Evolutionary conservation across 2,797 vertebrate genomes (phyloP), one percentile per base, ranked within the genome.

Genomic region (Onychomys leucogaster): DNA sequence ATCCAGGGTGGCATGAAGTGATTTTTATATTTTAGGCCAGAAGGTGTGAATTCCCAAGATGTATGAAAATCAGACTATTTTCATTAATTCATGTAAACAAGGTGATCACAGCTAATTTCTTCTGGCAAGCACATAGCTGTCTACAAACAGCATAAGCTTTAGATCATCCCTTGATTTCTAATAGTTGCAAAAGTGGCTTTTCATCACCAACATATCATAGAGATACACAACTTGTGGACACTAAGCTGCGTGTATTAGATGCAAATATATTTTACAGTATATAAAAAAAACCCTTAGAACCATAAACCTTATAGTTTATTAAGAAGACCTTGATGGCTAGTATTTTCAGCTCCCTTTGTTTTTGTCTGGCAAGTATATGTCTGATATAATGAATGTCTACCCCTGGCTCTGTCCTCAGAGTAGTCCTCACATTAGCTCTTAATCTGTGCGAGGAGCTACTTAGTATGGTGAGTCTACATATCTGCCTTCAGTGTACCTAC

Each of bases 81-180:
- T 84, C 5, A 37, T 71, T 87, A 43, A 95, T 49, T 83, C n/a
- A 19, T 67, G 6, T 87, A 90, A 93, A 81, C 46, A 88, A 63
- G 29, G 21, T 34, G 69, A 41, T 73, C 29, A 3, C 32, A 94
- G 59, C 10, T 69, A 34, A 93, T 77, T 81, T 90, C 23, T 87
- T 81, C 52, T 76, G 57, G 59, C 55, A 94, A 92, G 27, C n/a
- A 43, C 34, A 61, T 85, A 83, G 29, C 41, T 78, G 69, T 29
- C 29, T 27, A 57, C 49, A 73, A 91, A 55, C 32, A 49, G 2
- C 14, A 81, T 41, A 71, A 12, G 5, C 14, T 63, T 92, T 43
- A 73, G 49, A 86, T 81, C 41, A 61, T 75, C 92, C 65, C 59
- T 89, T 89, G 2, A 9, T 86, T 96, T 94, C 17, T 83, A 76